Conservation (phyloP, 2,113 vertebrate species). For the Pseudopipra pipra region DNA sequence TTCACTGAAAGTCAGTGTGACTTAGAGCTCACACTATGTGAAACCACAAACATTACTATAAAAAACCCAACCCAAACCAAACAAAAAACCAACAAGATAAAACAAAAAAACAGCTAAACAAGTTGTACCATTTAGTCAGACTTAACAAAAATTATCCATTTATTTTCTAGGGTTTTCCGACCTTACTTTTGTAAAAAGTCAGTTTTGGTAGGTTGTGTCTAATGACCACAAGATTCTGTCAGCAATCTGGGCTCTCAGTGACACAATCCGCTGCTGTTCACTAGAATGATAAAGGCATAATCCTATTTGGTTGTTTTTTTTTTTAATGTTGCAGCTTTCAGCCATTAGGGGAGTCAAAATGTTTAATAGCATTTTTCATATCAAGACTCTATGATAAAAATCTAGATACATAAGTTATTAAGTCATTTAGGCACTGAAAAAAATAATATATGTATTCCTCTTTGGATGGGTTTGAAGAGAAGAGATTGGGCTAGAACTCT, state of each 20-base stretch:
- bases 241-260: not conserved
- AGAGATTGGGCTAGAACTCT: not conserved
- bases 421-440: not conserved
- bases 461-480: not conserved
- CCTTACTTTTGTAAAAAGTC: not conserved
- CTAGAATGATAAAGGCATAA: not conserved
- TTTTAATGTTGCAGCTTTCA: not conserved
- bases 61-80: accelerated
- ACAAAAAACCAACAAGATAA: not conserved
- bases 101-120: not conserved
- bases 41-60: not conserved
- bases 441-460: not conserved
- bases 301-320: not conserved
- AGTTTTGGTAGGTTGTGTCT: not conserved
- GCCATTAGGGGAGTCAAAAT: not conserved
- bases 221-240: not conserved
- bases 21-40: not conserved
- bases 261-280: not conserved
- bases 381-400: not conserved
- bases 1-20: not conserved
- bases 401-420: not conserved
- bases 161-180: not conserved
- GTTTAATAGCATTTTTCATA: not conserved
- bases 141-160: not conserved
- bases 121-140: not conserved